Evolutionary conservation across 1,140 invertebrate species (phyloP).

Genomic region (Leptonema lineaticorne): DNA sequence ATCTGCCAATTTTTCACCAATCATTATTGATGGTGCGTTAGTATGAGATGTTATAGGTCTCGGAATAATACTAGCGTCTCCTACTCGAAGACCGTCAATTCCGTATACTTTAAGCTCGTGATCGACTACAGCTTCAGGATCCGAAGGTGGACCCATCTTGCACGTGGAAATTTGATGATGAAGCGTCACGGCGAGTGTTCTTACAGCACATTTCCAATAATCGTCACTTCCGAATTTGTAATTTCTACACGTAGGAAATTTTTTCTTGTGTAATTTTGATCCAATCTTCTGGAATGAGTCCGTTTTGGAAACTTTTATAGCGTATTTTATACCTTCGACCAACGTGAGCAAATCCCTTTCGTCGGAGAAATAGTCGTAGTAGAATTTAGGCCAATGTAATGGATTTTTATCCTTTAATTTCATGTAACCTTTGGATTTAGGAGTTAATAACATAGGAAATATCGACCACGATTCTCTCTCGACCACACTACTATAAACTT

Average conservation of each 20-base stretch:
- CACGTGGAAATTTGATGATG: conserved; percentile 72
- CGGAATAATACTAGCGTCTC: conserved; percentile 77
- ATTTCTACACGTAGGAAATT: conserved; percentile 61
- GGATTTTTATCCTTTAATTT: conserved; percentile 71
- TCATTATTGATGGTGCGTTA: conserved; percentile 76
- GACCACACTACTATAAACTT: conserved; percentile 56
- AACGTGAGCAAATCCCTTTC: conserved; percentile 65
- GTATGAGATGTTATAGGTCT: conserved; percentile 68
- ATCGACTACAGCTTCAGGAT: conserved; percentile 72
- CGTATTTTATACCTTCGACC: conserved; percentile 67
- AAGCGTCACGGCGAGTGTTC: conserved; percentile 61
- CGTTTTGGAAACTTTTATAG: conserved; percentile 60
- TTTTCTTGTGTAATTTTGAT: conserved; percentile 56
- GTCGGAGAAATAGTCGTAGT: conserved; percentile 72
- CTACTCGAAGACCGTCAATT: conserved; percentile 66
- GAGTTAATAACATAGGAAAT: conserved; percentile 71
- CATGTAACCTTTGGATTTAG: conserved; percentile 71
- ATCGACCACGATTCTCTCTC: conserved; percentile 50
- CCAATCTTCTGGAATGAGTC: conserved; percentile 63
- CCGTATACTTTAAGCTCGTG: conserved; percentile 69
- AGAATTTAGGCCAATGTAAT: conserved; percentile 68
- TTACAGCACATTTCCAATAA: conserved; percentile 74
- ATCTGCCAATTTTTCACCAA: conserved; percentile 82
- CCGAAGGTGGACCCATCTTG: conserved; percentile 72
- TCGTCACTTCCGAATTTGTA: conserved; percentile 59